phyloP scores from a whole-genome alignment of 1,140 invertebrate genomes.

The Andricus grossulariae region DNA sequence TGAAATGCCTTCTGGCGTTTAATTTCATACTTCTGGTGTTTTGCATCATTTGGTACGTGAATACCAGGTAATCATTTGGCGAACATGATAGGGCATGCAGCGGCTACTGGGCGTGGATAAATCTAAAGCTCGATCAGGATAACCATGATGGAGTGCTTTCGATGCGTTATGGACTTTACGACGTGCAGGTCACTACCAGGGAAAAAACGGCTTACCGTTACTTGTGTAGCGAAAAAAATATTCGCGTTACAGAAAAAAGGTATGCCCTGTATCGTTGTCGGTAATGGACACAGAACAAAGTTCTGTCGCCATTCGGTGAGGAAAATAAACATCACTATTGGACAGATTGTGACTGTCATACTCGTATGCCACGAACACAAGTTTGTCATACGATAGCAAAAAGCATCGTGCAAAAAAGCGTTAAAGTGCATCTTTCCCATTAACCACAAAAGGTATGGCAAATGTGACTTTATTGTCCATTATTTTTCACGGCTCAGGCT shows the following conservation, averaged over 20 bases:
- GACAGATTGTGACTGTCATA: constrained; percentile 28
- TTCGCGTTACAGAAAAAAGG: not conserved
- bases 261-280: constrained; percentile 9
- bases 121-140: constrained; percentile 66
- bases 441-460: constrained; percentile 24
- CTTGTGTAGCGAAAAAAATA: constrained; percentile 7
- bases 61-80: constrained; percentile 68
- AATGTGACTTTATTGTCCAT: constrained; percentile 18
- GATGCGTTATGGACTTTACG: constrained; percentile 57
- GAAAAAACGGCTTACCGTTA: constrained; percentile 24
- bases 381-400: constrained; percentile 24
- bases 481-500: not conserved
- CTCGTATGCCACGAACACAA: constrained; percentile 9
- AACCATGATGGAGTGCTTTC: constrained; percentile 65
- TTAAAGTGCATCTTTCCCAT: constrained; percentile 23
- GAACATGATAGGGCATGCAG: constrained; percentile 64
- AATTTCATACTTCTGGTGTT: constrained; percentile 64
- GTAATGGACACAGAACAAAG: constrained; percentile 28
- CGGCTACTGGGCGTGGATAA: constrained; percentile 74
- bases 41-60: constrained; percentile 66
- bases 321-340: constrained; percentile 32
- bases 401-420: constrained; percentile 20
- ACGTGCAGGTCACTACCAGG: constrained; percentile 32
- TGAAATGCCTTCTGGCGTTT: constrained; percentile 70
- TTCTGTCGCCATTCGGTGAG: constrained; percentile 25